Percentiles rank a stretch among this genome's conserved stretches.
Evolutionary conservation across 2,888 invertebrate genomes (phyloP).

Genomic region (Torymus tubicola): DNA sequence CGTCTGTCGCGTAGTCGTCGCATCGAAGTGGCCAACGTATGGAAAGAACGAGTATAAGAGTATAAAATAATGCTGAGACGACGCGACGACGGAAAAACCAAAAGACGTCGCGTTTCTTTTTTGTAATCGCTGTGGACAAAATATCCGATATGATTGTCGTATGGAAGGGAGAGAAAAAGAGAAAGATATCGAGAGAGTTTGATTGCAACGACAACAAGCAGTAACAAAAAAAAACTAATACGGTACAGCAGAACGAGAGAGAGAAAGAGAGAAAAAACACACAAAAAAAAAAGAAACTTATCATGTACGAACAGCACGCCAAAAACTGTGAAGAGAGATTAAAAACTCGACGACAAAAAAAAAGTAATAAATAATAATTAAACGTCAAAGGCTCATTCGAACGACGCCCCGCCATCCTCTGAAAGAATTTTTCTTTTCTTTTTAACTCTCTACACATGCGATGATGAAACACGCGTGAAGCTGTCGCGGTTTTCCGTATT

Average conservation of each 20-base stretch:
- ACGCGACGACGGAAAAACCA: slow-evolving; percentile 22
- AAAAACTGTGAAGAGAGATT: slow-evolving; percentile 7
- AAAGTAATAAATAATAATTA: slow-evolving; percentile 56
- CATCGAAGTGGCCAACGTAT: slow-evolving; percentile 10
- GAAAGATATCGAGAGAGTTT: slow-evolving; percentile 26
- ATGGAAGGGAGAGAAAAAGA: neutral
- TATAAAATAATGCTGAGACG: neutral
- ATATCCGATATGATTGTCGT: neutral
- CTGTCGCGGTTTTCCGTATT: too few species aligned
- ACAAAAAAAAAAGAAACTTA: too few species aligned
- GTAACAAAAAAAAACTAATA: neutral
- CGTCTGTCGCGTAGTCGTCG: slow-evolving; percentile 42
- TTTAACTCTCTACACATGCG: neutral
- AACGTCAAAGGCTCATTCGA: slow-evolving; percentile 57
- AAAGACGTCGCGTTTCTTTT: slow-evolving; percentile 34
- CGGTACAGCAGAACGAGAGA: too few species aligned
- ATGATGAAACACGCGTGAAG: neutral
- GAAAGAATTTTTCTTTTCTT: slow-evolving; percentile 4
- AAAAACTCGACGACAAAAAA: slow-evolving; percentile 34
- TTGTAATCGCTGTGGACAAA: slow-evolving; percentile 24
- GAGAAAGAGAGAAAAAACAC: too few species aligned
- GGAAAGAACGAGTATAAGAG: neutral
- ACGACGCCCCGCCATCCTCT: slow-evolving; percentile 56
- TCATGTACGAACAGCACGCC: slow-evolving; percentile 37
- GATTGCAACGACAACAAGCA: slow-evolving; percentile 5